Base-by-base conservation (phyloP, 2,113 vertebrate species). In the Etheostoma cragini region DNA sequence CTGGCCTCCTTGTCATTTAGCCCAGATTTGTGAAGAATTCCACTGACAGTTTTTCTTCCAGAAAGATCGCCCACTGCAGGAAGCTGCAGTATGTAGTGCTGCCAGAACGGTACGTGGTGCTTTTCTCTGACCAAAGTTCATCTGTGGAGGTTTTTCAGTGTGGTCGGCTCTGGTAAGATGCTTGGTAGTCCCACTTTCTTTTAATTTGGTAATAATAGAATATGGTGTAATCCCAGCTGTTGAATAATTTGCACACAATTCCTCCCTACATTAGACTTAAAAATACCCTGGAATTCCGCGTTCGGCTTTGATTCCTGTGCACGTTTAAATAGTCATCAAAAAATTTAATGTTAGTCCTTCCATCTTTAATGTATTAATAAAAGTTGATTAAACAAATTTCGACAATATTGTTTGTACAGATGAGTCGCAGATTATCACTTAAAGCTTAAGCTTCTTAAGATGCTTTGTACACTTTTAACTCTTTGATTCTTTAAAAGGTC, bases 21-120 rank as follows among this genome's bases (percentile, higher is more conserved):
- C 68, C 80, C 64, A 74, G 66, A 80, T 89, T 82, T 86, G 45
- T 69, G 54, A 85, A 71, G 53, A 83, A 83, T 71, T 83, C 75
- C 52, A 33, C 61, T 21, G 78, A 89, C 71, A 88, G 85, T 81
- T 79, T 56, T 83, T 56, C 46, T 69, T 88, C 88, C 86, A 87
- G 80, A 52, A 81, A 84, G 76, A 73, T 70, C 14, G 84, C 80
- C 78, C 54, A 26, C 49, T 60, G 76, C 76, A 63, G n/a, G 24
- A 22, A 14, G 50, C 69, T 45, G 35, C 11, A 72, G 83, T 69
- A 5, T 70, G 75, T 53, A 78, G 63, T 76, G 53, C 17, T 87
- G 75, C 82, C 85, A 90, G 46, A 72, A 67, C 22, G 30, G 73
- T 73, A 72, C 45, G 8, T 47, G 68, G 54, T 65, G 65, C 38